These are phyloP conservation scores for Sula dactylatra DNA, from an alignment of 2,113 vertebrate species.

Conservation along the genomic window DNA sequence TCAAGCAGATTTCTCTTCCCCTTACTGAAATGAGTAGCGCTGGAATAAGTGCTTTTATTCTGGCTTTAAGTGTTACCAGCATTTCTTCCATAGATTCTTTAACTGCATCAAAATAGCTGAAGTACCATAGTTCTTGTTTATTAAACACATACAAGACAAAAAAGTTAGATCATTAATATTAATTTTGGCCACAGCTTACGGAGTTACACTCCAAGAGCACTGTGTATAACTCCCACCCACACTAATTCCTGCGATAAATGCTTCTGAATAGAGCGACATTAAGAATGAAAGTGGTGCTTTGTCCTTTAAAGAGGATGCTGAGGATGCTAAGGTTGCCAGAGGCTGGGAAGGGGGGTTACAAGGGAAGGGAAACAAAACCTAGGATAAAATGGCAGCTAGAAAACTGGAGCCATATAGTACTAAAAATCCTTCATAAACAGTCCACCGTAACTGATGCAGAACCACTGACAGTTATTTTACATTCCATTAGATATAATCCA, in stretches of 20 bases:
- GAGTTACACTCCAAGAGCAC: background rate
- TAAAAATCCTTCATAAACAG: background rate
- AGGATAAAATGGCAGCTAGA: background rate
- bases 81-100: background rate
- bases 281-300: background rate
- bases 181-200: background rate
- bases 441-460: background rate
- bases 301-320: background rate
- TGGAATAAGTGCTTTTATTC: background rate
- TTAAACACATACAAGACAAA: background rate
- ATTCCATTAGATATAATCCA: background rate
- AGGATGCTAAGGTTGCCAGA: background rate
- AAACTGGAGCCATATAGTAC: background rate
- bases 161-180: background rate
- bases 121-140: background rate
- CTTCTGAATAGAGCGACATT: background rate
- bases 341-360: background rate
- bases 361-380: background rate
- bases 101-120: background rate
- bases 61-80: background rate
- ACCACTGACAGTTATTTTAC: background rate
- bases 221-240: background rate
- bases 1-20: background rate
- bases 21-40: background rate
- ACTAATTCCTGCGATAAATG: conserved; percentile 1